Percentiles rank a stretch among this genome's conserved stretches.
Conservation (phyloP, 2,888 invertebrate genomes). For the Mesochorus sp. region DNA sequence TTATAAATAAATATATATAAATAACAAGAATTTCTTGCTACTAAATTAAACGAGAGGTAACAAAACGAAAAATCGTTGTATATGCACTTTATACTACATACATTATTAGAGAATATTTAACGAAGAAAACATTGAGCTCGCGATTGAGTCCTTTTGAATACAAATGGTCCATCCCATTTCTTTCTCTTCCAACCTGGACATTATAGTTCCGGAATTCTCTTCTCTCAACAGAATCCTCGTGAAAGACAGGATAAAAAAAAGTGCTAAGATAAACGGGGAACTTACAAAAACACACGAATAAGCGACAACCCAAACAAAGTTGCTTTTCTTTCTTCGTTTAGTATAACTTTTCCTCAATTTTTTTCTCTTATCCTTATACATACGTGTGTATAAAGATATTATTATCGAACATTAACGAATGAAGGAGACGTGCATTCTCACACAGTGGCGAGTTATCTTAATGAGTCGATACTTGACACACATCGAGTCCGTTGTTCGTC, state of each 20-base stretch:
- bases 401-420: constrained; percentile 20
- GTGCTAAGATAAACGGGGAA: constrained; percentile 53
- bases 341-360: neutral
- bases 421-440: constrained; percentile 37
- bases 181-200: neutral
- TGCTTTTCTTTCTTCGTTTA: neutral
- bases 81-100: neutral
- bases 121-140: constrained; percentile 10
- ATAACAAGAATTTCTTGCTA: constrained; percentile 22
- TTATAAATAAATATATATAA: no score
- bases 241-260: constrained; percentile 54
- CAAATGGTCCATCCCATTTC: constrained; percentile 22
- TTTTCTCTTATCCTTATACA: neutral
- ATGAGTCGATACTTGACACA: constrained; percentile 65
- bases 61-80: neutral
- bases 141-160: constrained; percentile 15
- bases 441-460: constrained; percentile 45
- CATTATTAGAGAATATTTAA: constrained; percentile 1
- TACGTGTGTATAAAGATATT: neutral
- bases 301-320: constrained; percentile 20
- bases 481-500: constrained; percentile 58
- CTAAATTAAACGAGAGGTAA: constrained; percentile 2
- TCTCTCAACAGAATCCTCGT: constrained; percentile 21
- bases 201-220: constrained; percentile 11
- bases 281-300: constrained; percentile 60